Evolutionary conservation across 1,140 invertebrate genomes (phyloP), one percentile per base, ranked within the genome.

Genomic region (Calosoma granatense): DNA sequence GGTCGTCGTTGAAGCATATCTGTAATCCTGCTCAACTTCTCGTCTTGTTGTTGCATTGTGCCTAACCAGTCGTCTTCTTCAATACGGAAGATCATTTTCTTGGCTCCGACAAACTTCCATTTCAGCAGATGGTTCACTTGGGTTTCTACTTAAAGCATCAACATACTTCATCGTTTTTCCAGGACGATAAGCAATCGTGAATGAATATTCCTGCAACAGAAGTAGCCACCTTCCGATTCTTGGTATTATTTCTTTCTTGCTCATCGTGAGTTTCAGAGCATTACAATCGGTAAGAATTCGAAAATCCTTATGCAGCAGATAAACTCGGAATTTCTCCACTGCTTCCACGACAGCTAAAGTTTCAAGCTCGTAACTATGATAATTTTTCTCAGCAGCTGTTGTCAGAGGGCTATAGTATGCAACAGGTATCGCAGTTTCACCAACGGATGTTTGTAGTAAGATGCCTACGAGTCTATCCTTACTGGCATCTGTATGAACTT

Each of bases 401-500:
- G 68, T 71, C 36, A 56, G 63, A 30, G 58, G 41, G 39, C 62
- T 70, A 54, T 58, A 65, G 57, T 60, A 71, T 47, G 59, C 59
- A 14, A 70, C 61, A 19, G 64, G 64, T 60, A 67, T 64, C 20
- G 62, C 51, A 56, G 58, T 20, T 20, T 53, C 51, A 63, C 64
- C 58, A 2, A 26, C 11, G 17, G 22, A 1, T 14, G 55, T 22
- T 22, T 67, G 66, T 1, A 69, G n/a, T 4, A 69, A 22, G 19
- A 68, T 65, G 0, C 60, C 64, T 1, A 55, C 64, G 17, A 67
- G n/a, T 0, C 66, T 65, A 22, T 61, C 3, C 23, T 55, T 61
- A 19, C 63, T 62, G 0, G 72, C 68, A 61, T 66, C 63, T 15
- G 65, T 63, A 57, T 70, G 68, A 4, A 72, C 20, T 57, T 71